These are phyloP conservation scores for Arenicola marina DNA, from an alignment of 2,888 invertebrate genomes.

Conservation along the genomic window DNA sequence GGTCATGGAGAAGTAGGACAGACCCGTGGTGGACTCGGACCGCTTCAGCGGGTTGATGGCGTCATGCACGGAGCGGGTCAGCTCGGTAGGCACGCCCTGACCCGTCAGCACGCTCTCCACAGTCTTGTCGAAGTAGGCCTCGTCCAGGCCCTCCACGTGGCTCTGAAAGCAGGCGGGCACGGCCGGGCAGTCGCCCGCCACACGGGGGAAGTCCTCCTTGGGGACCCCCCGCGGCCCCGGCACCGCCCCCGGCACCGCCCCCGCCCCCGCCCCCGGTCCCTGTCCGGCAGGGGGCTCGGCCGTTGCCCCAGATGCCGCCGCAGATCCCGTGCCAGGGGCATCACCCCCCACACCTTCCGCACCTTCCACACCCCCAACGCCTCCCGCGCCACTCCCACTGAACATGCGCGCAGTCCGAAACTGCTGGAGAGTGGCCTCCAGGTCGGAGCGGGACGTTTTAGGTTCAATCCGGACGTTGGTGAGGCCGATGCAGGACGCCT, in stretches of 20 bases:
- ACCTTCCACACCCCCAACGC: no score
- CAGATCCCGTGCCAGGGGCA: no score
- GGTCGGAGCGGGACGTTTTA: constrained; percentile 57
- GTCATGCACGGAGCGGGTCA: background rate
- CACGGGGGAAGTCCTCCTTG: constrained; percentile 40
- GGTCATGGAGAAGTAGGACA: constrained; percentile 28
- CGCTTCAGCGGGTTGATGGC: background rate
- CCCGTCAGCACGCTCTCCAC: constrained; percentile 29
- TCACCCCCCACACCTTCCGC: no score
- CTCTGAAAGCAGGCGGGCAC: constrained; percentile 31
- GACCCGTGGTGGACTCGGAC: constrained; percentile 3
- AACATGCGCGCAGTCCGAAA: constrained; percentile 16
- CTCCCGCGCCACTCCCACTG: background rate
- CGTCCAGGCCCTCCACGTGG: constrained; percentile 41
- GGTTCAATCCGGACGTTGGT: constrained; percentile 73
- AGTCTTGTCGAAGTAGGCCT: constrained; percentile 45
- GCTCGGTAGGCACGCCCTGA: constrained; percentile 7
- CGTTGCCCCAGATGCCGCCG: no score
- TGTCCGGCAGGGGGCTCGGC: no score
- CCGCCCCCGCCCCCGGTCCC: no score
- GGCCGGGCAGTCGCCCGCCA: constrained; percentile 29
- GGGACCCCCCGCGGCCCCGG: no score
- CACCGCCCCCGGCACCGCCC: no score
- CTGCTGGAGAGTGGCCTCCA: constrained; percentile 15
- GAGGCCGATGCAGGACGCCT: constrained; percentile 76